Percentiles rank a stretch among this genome's conserved stretches.
Evolutionary conservation across 1,140 invertebrate genomes (phyloP).

Genomic region (Micrasema longulum): DNA sequence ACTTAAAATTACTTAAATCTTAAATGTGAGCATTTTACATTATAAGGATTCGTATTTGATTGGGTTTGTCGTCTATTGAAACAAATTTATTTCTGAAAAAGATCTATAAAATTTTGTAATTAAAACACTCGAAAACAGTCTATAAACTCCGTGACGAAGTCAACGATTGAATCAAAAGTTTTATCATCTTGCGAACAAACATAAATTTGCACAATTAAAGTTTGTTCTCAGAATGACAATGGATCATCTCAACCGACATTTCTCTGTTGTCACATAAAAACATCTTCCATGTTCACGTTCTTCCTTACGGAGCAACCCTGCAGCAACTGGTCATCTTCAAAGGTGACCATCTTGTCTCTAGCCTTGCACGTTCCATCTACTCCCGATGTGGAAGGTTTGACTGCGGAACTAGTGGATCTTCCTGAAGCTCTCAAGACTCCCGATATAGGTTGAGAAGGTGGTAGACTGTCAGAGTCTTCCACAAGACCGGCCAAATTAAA

Average conservation of each 20-base stretch:
- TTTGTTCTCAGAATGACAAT: slow-evolving; percentile 44
- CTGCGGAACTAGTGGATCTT: slow-evolving; percentile 49
- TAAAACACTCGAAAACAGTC: slow-evolving; percentile 22
- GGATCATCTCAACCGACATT: slow-evolving; percentile 49
- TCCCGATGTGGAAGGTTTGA: slow-evolving; percentile 58
- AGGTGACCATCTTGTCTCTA: slow-evolving; percentile 85
- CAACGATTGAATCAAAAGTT: slow-evolving; percentile 11
- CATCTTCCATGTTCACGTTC: slow-evolving; percentile 59
- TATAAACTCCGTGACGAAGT: slow-evolving; percentile 1
- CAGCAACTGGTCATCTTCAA: slow-evolving; percentile 78
- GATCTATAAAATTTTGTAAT: slow-evolving; percentile 16
- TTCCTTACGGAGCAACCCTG: slow-evolving; percentile 53
- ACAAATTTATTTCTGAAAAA: slow-evolving; percentile 10
- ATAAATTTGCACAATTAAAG: slow-evolving; percentile 21
- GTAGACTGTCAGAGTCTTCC: slow-evolving; percentile 68
- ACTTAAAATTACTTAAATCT: neutral
- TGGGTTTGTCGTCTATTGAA: slow-evolving; percentile 21
- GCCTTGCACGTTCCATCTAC: slow-evolving; percentile 56
- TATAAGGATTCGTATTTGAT: slow-evolving; percentile 12
- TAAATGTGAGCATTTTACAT: neutral
- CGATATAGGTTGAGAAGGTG: slow-evolving; percentile 59
- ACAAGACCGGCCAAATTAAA: slow-evolving; percentile 78
- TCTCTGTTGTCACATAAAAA: slow-evolving; percentile 64
- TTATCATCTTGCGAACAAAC: slow-evolving; percentile 32
- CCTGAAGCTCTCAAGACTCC: slow-evolving; percentile 56